phyloP scores from a whole-genome alignment of 1,140 invertebrate genomes.

The Drosophila burlai region DNA sequence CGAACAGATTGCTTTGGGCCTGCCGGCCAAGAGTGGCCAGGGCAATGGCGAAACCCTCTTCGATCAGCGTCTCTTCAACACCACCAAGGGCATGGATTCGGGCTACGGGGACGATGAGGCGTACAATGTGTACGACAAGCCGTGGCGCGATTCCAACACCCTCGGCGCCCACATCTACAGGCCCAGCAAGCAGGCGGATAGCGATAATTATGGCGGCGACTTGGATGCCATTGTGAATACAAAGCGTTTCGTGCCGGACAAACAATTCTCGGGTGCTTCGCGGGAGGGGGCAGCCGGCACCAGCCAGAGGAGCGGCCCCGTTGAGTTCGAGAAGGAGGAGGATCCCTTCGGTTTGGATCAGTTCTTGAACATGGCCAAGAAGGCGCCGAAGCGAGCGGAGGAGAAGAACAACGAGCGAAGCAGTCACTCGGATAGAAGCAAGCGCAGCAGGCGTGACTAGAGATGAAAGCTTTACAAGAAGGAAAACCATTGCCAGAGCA shows the following conservation, averaged over 20 bases:
- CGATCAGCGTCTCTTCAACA: slow-evolving; percentile 98
- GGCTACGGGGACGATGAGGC: slow-evolving; percentile 99
- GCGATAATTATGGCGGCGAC: slow-evolving; percentile 96
- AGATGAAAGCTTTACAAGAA: slow-evolving; percentile 19
- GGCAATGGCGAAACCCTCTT: slow-evolving; percentile 94
- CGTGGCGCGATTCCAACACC: slow-evolving; percentile 93
- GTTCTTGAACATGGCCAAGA: slow-evolving; percentile 98
- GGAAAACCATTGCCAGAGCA: slow-evolving; percentile 7
- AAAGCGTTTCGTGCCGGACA: slow-evolving; percentile 98
- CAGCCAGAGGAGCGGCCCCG: slow-evolving; percentile 93
- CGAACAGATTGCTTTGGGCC: slow-evolving; percentile 98
- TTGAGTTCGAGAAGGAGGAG: slow-evolving; percentile 97
- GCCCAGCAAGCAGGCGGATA: slow-evolving; percentile 95
- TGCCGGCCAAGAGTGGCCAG: slow-evolving; percentile 93
- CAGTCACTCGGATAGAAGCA: slow-evolving; percentile 60
- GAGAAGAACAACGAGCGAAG: slow-evolving; percentile 71
- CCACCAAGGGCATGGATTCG: slow-evolving; percentile 97
- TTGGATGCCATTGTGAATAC: slow-evolving; percentile 94
- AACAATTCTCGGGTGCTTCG: slow-evolving; percentile 97
- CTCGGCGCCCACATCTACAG: slow-evolving; percentile 96
- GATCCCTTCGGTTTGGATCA: slow-evolving; percentile 99
- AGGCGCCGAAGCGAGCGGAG: slow-evolving; percentile 86
- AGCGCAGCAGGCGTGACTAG: slow-evolving; percentile 70
- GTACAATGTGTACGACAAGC: slow-evolving; percentile 99
- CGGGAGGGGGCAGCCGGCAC: slow-evolving; percentile 86